Evolutionary conservation across 2,113 vertebrate genomes (phyloP).

Genomic region (Platysternon megacephalum): DNA sequence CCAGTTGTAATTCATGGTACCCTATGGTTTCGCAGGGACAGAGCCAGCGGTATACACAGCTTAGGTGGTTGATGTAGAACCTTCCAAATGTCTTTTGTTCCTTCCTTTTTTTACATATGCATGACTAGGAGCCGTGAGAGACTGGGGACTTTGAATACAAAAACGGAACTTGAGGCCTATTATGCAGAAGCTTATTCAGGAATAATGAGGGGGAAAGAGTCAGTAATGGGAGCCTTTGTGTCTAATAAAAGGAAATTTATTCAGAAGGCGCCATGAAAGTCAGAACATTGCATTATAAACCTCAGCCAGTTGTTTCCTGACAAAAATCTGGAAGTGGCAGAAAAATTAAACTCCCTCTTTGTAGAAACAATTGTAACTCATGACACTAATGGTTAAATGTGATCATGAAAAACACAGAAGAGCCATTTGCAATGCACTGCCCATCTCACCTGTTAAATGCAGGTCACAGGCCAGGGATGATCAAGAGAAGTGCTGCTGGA

Average conservation of each 20-base stretch:
- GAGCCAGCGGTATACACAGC: background rate
- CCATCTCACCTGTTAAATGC: accelerated
- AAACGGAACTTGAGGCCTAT: background rate
- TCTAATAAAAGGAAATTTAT: conserved; percentile 66
- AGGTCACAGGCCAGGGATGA: accelerated
- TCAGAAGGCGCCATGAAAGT: conserved; percentile 4
- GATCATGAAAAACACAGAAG: accelerated
- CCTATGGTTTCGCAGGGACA: background rate
- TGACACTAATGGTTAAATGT: background rate
- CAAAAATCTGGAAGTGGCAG: background rate
- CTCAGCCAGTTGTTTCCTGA: background rate
- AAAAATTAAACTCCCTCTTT: background rate
- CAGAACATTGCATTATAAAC: background rate
- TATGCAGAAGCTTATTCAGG: background rate
- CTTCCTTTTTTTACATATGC: background rate
- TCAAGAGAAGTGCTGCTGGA: background rate
- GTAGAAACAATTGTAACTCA: accelerated
- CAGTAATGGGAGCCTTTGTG: background rate
- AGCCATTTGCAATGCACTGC: accelerated
- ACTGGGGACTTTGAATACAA: background rate
- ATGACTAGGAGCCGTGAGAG: background rate
- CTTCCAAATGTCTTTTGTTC: background rate
- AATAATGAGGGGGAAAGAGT: conserved; percentile 34
- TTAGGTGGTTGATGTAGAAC: background rate
- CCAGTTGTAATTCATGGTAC: background rate